Conservation (phyloP, 2,888 invertebrate genomes). For the Eupithecia insigniata region DNA sequence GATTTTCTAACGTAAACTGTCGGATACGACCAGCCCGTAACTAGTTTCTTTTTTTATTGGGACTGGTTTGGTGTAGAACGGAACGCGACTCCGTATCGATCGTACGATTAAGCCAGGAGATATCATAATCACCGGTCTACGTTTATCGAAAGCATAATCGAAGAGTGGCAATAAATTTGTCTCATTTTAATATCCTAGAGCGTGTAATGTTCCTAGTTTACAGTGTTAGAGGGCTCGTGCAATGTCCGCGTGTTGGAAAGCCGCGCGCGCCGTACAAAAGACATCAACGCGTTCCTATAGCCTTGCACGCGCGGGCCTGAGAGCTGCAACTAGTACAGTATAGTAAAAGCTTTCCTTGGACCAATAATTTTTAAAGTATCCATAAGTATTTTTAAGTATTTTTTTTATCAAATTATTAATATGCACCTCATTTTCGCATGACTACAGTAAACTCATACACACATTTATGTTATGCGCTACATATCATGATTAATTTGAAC, state of each 20-base stretch:
- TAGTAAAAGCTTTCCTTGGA: background rate
- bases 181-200: conserved; percentile 82
- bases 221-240: conserved; percentile 59
- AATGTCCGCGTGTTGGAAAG: conserved; percentile 34
- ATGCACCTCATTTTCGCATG: background rate
- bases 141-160: conserved; percentile 83
- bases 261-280: conserved; percentile 65
- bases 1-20: conserved; percentile 81
- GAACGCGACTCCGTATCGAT: conserved; percentile 81
- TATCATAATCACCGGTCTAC: conserved; percentile 84
- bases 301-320: conserved; percentile 18
- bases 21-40: conserved; percentile 73
- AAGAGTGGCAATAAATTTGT: conserved; percentile 81
- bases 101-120: conserved; percentile 79
- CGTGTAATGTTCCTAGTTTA: conserved; percentile 73
- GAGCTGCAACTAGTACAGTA: background rate
- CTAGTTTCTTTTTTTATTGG: conserved; percentile 82
- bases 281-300: conserved; percentile 71
- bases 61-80: conserved; percentile 82
- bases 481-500: background rate
- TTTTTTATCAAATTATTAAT: background rate
- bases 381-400: background rate
- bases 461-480: background rate
- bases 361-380: background rate
- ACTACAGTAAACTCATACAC: background rate